Evolutionary conservation across 2,113 vertebrate species (phyloP).

Genomic region (Serinus canaria): DNA sequence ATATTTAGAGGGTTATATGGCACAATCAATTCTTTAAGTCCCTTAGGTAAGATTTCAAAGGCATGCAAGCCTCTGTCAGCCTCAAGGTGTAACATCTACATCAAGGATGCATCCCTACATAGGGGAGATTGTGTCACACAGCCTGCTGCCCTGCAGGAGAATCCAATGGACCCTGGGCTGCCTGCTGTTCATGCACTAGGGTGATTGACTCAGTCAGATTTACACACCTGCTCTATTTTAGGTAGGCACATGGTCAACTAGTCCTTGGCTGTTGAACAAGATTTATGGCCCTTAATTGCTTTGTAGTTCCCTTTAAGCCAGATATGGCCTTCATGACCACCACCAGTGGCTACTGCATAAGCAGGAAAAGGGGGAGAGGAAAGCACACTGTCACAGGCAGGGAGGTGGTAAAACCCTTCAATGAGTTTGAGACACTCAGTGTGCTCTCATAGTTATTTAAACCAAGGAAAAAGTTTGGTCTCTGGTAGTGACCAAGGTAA

Average conservation of each 20-base stretch:
- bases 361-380: not conserved
- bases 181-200: not conserved
- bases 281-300: not conserved
- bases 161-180: not conserved
- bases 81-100: not conserved
- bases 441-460: not conserved
- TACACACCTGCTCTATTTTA: not conserved
- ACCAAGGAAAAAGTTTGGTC: not conserved
- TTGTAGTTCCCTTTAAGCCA: not conserved
- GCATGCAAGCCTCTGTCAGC: too few species aligned
- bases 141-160: not conserved
- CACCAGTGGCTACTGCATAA: not conserved
- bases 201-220: not conserved
- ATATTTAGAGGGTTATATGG: not conserved
- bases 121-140: accelerated
- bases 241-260: too few species aligned
- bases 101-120: too few species aligned
- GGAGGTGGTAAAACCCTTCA: not conserved
- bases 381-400: not conserved
- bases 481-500: not conserved
- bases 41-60: not conserved
- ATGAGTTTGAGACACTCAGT: not conserved
- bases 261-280: not conserved
- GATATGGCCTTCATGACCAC: accelerated
- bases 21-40: not conserved